Evolutionary conservation across 2,797 vertebrate genomes (phyloP), one percentile per base, ranked within the genome.

Genomic region (Cynopterus sphinx): DNA sequence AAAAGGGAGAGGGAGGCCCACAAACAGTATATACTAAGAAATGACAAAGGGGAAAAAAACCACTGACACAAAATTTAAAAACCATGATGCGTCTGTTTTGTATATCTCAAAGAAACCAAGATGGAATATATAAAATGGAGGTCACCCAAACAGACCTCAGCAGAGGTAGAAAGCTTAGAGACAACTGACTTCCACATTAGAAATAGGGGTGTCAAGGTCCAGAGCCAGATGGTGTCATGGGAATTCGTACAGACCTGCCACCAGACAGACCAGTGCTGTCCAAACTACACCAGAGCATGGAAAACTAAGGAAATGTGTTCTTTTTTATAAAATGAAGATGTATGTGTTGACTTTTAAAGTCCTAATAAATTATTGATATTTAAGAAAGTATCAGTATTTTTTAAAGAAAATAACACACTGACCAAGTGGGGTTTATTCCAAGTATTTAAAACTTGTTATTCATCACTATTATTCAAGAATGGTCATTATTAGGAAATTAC

Each of bases 1-100:
- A 39, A n/a, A 3, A 11, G 1, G 0, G 16, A 1, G 5, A 9
- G 6, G 0, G 26, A 36, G 9, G 12, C 19, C n/a, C 19, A 78
- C 12, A 24, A 74, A 67, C 33, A 33, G 33, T 33, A 33, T 75
- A 65, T 19, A 67, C 22, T 39, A 88, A 88, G 49, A 93, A 65
- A 86, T 36, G 26, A 53, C 16, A 90, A 77, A 15, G 49, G 28
- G 41, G 11, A 21, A 21, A 71, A 46, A 68, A 6, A 21, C 10
- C 33, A 84, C 0, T 33, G n/a, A 75, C 33, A 87, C 73, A 61
- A 70, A 91, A 55, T 28, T 49, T 86, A 63, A 61, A 65, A 87
- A 51, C 28, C 15, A 59, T 19, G 12, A 59, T 19, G 12, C 9
- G 49, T 28, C 26, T 85, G 63, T 10, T 91, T 41, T 70, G 41